These are phyloP conservation scores for Pollimyrus isidori DNA, from an alignment of 2,113 vertebrate genomes.

Conservation along the genomic window DNA sequence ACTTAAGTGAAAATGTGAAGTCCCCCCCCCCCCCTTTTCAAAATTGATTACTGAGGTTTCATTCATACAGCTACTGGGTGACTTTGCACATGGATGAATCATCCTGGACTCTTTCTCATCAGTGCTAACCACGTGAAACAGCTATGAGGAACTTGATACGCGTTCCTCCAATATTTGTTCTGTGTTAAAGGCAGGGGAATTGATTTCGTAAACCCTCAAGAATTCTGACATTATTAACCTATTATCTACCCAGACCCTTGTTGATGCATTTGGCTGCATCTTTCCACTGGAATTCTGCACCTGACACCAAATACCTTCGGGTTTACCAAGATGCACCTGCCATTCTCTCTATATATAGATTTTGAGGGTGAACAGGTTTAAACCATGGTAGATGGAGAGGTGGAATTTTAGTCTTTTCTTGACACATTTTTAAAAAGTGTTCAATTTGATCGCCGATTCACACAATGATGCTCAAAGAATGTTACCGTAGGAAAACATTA, in stretches of 20 bases:
- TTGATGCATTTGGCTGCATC: background rate
- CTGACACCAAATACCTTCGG: background rate
- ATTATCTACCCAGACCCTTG: background rate
- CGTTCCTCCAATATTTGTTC: background rate
- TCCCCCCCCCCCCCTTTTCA: background rate
- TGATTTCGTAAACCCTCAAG: background rate
- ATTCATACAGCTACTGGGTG: background rate
- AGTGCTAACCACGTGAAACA: background rate
- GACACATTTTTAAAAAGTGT: background rate
- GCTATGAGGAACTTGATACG: background rate
- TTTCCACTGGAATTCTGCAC: background rate
- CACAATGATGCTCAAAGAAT: background rate
- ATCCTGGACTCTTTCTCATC: background rate
- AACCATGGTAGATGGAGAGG: background rate
- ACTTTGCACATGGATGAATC: background rate
- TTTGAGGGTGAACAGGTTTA: background rate
- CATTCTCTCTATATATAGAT: background rate
- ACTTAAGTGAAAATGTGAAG: background rate
- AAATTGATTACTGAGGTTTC: background rate
- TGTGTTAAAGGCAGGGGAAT: background rate
- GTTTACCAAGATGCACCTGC: background rate
- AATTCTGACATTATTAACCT: background rate
- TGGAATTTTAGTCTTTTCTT: background rate
- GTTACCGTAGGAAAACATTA: background rate
- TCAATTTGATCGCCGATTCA: background rate